A percentile compares a stretch with the other conserved stretches of the same genome.
These are phyloP conservation scores for Heterohyrax brucei DNA, from an alignment of 2,797 vertebrate species.

Conservation along the genomic window DNA sequence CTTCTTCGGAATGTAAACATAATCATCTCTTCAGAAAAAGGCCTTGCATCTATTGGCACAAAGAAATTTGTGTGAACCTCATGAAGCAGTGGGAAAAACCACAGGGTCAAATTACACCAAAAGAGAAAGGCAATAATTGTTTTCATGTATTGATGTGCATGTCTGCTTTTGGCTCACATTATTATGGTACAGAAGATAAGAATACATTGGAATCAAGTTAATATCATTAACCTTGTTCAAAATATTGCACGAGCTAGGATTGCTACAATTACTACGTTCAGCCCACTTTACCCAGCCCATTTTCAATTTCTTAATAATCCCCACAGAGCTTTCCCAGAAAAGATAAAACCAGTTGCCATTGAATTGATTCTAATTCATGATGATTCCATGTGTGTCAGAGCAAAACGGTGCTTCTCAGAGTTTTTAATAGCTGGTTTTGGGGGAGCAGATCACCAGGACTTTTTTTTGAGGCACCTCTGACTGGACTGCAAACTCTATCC, in stretches of 20 bases:
- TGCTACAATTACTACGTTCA: neutral
- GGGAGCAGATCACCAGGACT: neutral
- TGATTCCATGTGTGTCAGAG: neutral
- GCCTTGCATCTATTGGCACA: neutral
- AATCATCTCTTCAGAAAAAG: conserved; percentile 3
- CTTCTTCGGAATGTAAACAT: conserved; percentile 29
- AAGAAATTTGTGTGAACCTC: neutral
- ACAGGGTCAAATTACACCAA: neutral
- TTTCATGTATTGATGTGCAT: neutral
- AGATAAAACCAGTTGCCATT: neutral
- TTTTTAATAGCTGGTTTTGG: neutral
- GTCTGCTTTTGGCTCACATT: neutral
- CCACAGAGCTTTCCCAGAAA: conserved; percentile 29
- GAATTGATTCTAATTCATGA: neutral
- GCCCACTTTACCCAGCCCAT: neutral
- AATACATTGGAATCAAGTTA: neutral
- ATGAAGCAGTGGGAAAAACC: neutral
- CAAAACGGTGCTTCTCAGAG: neutral
- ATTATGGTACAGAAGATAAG: conserved; percentile 10
- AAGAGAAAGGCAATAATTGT: neutral
- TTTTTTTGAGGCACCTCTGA: neutral
- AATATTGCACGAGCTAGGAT: conserved; percentile 17
- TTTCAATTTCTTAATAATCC: conserved; percentile 69
- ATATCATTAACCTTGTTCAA: conserved; percentile 17
- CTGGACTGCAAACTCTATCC: neutral